phyloP scores from a whole-genome alignment of 2,113 vertebrate genomes.

The Pheucticus melanocephalus region DNA sequence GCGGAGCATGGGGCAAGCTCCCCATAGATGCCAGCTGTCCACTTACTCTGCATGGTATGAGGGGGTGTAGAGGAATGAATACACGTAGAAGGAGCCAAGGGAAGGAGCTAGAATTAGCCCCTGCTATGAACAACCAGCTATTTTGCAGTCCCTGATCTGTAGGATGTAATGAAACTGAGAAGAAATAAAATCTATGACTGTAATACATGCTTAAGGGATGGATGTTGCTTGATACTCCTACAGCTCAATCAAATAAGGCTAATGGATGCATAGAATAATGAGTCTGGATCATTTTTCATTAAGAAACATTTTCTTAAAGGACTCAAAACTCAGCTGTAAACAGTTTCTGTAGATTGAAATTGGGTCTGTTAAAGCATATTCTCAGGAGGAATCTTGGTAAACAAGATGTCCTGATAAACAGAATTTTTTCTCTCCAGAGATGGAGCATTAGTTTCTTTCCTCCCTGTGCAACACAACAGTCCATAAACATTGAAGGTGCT shows the following conservation, averaged over 20 bases:
- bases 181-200: background rate
- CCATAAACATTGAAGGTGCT: background rate
- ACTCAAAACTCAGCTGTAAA: background rate
- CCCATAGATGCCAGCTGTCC: background rate
- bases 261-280: background rate
- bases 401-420: background rate
- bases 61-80: background rate
- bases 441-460: background rate
- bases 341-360: background rate
- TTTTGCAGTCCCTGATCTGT: background rate
- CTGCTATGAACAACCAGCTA: background rate
- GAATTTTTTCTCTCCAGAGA: background rate
- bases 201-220: background rate
- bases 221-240: background rate
- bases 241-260: background rate
- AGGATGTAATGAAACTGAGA: background rate
- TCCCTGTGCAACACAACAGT: background rate
- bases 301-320: background rate
- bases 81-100: background rate
- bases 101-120: background rate
- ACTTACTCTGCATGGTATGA: background rate
- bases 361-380: background rate
- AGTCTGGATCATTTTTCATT: background rate
- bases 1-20: background rate
- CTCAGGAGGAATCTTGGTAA: background rate